Evolutionary conservation across 2,113 vertebrate species (phyloP).

Genomic region (western clawed frog (Xenopus tropicalis)): UCB_Xtro_10.0 CM004444.2:126419501-126420000

Average conservation of each 20-base stretch:
- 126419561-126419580: constrained; percentile 11
- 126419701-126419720: background rate
- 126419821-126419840: background rate
- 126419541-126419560: constrained; percentile 9
- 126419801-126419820: background rate
- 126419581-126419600: constrained; percentile 8
- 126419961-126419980: too few relatives aligned
- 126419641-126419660: constrained; percentile 10
- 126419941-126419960: too few relatives aligned
- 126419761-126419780: background rate
- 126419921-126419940: too few relatives aligned
- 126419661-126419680: background rate
- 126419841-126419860: background rate
- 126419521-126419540: background rate
- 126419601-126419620: constrained; percentile 13
- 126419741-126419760: constrained; percentile 5
- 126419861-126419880: background rate
- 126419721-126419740: background rate
- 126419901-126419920: too few relatives aligned
- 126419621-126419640: background rate
- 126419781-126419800: background rate
- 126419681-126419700: constrained; percentile 2
- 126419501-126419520: too few relatives aligned
- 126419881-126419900: too few relatives aligned
- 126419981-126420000: too few relatives aligned